A percentile compares a stretch with the other conserved stretches of the same genome.
Conservation (phyloP, 2,888 invertebrate genomes). For the Drosophila falleni region DNA sequence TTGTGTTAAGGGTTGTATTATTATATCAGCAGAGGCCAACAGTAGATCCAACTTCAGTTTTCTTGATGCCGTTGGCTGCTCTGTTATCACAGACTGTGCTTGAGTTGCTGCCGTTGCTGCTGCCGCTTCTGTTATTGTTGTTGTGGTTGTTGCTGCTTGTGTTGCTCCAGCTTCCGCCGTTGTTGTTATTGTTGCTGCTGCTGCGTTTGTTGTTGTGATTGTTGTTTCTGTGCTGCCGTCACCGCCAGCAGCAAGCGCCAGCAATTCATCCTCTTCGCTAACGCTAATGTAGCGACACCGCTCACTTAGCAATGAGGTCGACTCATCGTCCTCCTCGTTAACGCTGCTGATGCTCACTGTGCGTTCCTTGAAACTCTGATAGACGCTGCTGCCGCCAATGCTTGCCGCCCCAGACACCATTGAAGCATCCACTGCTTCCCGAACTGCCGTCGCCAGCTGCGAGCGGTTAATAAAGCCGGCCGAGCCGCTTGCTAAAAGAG, state of each 20-base stretch:
- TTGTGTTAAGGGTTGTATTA: constrained; percentile 64
- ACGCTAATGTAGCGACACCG: constrained; percentile 83
- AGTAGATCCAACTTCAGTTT: constrained; percentile 81
- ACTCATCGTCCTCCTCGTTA: constrained; percentile 84
- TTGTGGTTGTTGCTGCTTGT: constrained; percentile 8
- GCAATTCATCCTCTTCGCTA: constrained; percentile 84
- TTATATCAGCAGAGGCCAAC: constrained; percentile 82
- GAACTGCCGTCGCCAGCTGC: constrained; percentile 36
- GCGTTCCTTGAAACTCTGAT: constrained; percentile 77
- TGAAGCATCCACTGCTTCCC: constrained; percentile 49
- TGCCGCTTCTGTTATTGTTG: constrained; percentile 23
- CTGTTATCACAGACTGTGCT: constrained; percentile 85
- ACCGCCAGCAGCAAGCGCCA: constrained; percentile 40
- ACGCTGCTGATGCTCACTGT: constrained; percentile 82
- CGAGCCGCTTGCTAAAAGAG: constrained; percentile 31
- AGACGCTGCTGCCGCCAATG: constrained; percentile 44
- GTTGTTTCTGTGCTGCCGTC: constrained; percentile 21
- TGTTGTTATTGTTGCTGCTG: constrained; percentile 16
- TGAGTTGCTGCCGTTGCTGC: constrained; percentile 65
- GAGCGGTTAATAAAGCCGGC: constrained; percentile 29
- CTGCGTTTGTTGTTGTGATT: constrained; percentile 9
- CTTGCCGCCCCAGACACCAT: constrained; percentile 21
- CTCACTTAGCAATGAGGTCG: constrained; percentile 78
- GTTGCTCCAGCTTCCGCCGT: constrained; percentile 24
- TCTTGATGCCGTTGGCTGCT: constrained; percentile 84